A percentile compares a stretch with the other conserved stretches of the same genome.
Conservation (phyloP, 2,888 invertebrate species). For the Spisula subtruncata region DNA sequence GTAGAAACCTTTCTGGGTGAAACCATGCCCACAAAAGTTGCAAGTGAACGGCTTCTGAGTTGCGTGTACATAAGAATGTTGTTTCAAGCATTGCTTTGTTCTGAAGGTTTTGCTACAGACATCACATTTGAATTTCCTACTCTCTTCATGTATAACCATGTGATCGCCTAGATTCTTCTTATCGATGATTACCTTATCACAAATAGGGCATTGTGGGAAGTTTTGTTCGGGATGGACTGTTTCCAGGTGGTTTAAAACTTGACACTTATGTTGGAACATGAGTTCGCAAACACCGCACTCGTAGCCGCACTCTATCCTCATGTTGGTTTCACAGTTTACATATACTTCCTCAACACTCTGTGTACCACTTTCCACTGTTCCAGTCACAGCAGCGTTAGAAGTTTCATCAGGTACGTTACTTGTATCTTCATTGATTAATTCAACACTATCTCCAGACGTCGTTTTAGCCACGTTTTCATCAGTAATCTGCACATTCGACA, state of each 20-base stretch:
- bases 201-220: conserved; percentile 60
- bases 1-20: conserved; percentile 69
- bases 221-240: conserved; percentile 50
- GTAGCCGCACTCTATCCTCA: conserved; percentile 22
- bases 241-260: conserved; percentile 60
- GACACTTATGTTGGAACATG: conserved; percentile 62
- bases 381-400: background rate
- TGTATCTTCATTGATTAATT: background rate
- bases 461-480: background rate
- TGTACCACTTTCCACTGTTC: conserved; percentile 20
- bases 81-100: conserved; percentile 64
- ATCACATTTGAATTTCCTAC: conserved; percentile 51
- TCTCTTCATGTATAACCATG: conserved; percentile 52
- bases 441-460: background rate
- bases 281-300: conserved; percentile 63
- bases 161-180: conserved; percentile 65
- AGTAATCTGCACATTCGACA: background rate
- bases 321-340: background rate
- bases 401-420: background rate
- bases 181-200: conserved; percentile 58
- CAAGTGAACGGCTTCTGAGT: conserved; percentile 67
- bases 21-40: conserved; percentile 69
- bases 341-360: conserved; percentile 38
- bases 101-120: conserved; percentile 61
- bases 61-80: conserved; percentile 65